Percentiles rank a stretch among this genome's conserved stretches.
Conservation (phyloP, 2,797 vertebrate species). For the Fistularia tabacaria region DNA sequence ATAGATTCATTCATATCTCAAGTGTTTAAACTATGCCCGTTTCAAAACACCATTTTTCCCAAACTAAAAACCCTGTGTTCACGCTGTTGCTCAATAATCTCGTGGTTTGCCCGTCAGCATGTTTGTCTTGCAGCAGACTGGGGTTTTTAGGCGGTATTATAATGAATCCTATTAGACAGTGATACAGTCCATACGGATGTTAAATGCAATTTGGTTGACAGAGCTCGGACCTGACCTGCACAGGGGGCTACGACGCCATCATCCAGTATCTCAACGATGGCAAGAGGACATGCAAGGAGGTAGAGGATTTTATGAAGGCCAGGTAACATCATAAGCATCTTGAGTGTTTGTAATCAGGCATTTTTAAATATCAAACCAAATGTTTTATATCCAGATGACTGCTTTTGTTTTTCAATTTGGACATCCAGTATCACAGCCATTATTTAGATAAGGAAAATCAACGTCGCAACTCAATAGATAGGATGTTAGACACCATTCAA, state of each 20-base stretch:
- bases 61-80: too few species aligned
- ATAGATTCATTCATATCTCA: too few species aligned
- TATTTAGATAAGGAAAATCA: too few species aligned
- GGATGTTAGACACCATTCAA: neutral
- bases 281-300: constrained; percentile 92
- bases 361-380: neutral
- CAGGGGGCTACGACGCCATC: constrained; percentile 84
- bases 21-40: too few species aligned
- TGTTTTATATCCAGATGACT: too few species aligned
- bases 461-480: too few species aligned
- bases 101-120: too few species aligned
- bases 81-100: too few species aligned
- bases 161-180: neutral
- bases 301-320: constrained; percentile 94
- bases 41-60: too few species aligned
- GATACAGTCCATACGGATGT: neutral
- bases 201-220: constrained; percentile 53
- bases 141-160: neutral
- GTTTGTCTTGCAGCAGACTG: too few species aligned
- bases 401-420: too few species aligned
- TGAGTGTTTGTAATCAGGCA: neutral
- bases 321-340: constrained; percentile 82
- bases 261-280: constrained; percentile 90
- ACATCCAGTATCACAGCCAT: too few species aligned
- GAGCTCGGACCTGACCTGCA: constrained; percentile 84